Evolutionary conservation across 2,113 vertebrate species (phyloP).

Genomic region (Phylloscopus trochilus): DNA sequence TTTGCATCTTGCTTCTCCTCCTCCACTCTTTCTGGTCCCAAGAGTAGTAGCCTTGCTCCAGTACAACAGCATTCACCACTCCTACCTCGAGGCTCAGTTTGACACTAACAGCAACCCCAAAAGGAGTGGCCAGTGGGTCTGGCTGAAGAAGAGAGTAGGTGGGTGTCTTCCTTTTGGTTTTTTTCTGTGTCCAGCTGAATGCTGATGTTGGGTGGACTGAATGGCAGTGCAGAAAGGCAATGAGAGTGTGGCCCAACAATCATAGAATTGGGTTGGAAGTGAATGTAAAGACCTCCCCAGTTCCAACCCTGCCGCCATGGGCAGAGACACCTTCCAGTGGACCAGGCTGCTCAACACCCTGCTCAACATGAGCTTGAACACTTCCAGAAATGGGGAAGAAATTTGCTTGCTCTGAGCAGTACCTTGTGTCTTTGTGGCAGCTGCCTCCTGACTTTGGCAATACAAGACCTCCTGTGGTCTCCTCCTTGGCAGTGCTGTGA

Average conservation of each 20-base stretch:
- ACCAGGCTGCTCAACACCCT: not conserved
- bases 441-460: not conserved
- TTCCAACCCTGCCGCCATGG: not conserved
- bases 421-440: not conserved
- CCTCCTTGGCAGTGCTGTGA: not conserved
- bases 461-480: not conserved
- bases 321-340: not conserved
- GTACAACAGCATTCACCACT: not conserved
- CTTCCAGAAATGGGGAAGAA: not conserved
- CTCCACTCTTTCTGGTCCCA: not conserved
- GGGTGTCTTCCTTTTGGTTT: not conserved
- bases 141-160: not conserved
- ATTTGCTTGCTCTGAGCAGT: not conserved
- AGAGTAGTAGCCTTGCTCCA: not conserved
- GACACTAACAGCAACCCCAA: not conserved
- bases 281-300: not conserved
- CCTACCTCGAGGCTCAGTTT: not conserved
- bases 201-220: not conserved
- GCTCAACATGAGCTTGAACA: not conserved
- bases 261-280: not conserved
- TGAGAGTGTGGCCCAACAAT: not conserved
- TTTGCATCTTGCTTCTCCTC: not conserved
- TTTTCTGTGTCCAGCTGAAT: not conserved
- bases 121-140: not conserved
- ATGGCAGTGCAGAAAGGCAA: not conserved